Conservation (phyloP, 1,140 invertebrate genomes). For the Sycophaga agraensis region DNA sequence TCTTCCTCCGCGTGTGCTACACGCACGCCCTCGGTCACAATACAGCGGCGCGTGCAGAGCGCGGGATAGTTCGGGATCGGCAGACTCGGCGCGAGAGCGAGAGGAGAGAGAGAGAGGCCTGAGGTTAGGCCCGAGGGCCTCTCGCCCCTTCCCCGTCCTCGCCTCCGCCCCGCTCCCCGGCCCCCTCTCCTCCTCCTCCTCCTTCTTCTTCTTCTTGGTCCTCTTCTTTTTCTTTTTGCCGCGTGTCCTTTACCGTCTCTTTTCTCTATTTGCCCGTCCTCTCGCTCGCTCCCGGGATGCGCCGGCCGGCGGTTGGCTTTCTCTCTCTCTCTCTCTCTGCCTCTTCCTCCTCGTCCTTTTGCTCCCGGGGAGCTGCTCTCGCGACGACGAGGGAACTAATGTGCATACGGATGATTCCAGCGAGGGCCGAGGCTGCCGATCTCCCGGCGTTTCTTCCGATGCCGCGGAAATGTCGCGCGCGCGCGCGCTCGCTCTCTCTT, state of each 20-base stretch:
- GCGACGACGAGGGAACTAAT: background rate
- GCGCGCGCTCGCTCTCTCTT: too few species aligned
- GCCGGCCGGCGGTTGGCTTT: too few species aligned
- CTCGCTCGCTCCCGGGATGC: conserved; percentile 9
- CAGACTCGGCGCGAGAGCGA: too few species aligned
- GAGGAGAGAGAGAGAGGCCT: too few species aligned
- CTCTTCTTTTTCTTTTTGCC: conserved; percentile 14
- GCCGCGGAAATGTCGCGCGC: too few species aligned
- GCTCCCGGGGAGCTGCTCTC: background rate
- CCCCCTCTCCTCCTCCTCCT: conserved; percentile 4
- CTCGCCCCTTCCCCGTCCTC: background rate
- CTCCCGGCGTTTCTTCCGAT: too few species aligned
- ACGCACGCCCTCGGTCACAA: conserved; percentile 28
- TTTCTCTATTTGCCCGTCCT: conserved; percentile 9
- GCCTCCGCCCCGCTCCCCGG: conserved; percentile 1
- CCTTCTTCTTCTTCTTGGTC: conserved; percentile 3
- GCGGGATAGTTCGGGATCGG: conserved; percentile 26
- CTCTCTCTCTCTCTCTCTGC: conserved; percentile 4
- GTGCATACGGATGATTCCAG: conserved; percentile 10
- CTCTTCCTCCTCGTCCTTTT: background rate
- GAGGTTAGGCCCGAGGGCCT: conserved; percentile 25
- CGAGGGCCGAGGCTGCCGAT: too few species aligned
- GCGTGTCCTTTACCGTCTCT: conserved; percentile 20
- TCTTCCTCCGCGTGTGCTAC: conserved; percentile 15
- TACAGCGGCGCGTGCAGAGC: background rate